Conservation (phyloP, 2,113 vertebrate species). For the Scolopax mira region DNA sequence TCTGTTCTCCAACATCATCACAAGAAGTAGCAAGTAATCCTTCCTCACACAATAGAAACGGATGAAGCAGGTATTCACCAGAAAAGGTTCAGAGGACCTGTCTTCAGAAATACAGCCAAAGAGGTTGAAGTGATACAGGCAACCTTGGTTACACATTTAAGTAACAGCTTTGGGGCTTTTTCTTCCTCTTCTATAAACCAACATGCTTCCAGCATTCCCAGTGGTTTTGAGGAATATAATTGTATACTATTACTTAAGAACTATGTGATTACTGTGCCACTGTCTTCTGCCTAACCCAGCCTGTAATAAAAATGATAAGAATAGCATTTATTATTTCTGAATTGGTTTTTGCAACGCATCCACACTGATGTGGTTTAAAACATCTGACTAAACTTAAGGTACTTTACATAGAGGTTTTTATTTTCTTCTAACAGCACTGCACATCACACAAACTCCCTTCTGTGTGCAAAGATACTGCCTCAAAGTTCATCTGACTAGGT, state of each 20-base stretch:
- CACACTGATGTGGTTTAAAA: slow-evolving; percentile 10
- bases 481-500: background rate
- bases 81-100: background rate
- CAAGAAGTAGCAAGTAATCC: background rate
- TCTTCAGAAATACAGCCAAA: background rate
- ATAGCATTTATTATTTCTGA: slow-evolving; percentile 47
- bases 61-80: background rate
- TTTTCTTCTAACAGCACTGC: background rate
- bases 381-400: background rate
- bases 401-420: background rate
- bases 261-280: slow-evolving; percentile 25
- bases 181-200: slow-evolving; percentile 13
- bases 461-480: background rate
- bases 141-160: background rate
- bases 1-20: background rate
- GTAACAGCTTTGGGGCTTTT: background rate
- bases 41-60: background rate
- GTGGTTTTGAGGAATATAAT: slow-evolving; percentile 32
- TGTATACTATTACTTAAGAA: slow-evolving; percentile 43
- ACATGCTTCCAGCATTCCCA: slow-evolving; percentile 41
- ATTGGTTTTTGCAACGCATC: background rate
- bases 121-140: background rate
- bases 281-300: slow-evolving; percentile 30
- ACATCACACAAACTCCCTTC: background rate
- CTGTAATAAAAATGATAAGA: slow-evolving; percentile 51